Percentiles rank a stretch among this genome's conserved stretches.
phyloP scores from a whole-genome alignment of 2,113 vertebrate species.

The Oncorhynchus gorbuscha region DNA sequence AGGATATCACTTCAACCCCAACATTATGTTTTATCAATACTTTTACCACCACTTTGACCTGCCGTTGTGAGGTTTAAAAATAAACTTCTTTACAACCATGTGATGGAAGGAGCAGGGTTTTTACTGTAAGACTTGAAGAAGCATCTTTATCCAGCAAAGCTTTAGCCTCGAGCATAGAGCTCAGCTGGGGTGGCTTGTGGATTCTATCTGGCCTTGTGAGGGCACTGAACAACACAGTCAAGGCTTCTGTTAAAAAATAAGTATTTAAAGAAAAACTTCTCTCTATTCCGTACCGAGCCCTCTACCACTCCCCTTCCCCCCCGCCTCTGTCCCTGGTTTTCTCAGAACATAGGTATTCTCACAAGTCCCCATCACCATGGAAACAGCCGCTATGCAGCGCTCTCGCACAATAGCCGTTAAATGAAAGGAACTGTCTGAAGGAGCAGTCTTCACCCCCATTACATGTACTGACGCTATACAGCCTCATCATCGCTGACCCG shows the following conservation, averaged over 20 bases:
- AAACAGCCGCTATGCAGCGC: slow-evolving; percentile 69
- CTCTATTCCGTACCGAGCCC: neutral
- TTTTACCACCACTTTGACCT: neutral
- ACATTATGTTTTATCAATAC: neutral
- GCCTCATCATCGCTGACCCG: slow-evolving; percentile 23
- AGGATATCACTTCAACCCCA: too few relatives aligned
- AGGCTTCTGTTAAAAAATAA: slow-evolving; percentile 13
- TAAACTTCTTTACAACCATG: neutral
- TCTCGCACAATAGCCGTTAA: slow-evolving; percentile 65
- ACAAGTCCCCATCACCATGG: slow-evolving; percentile 74
- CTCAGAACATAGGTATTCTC: slow-evolving; percentile 64
- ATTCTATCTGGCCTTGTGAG: slow-evolving; percentile 31
- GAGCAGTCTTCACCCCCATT: slow-evolving; percentile 50
- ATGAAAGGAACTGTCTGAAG: slow-evolving; percentile 66
- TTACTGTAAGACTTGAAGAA: neutral
- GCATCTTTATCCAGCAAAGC: slow-evolving; percentile 2
- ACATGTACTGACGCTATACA: neutral
- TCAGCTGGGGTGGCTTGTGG: neutral
- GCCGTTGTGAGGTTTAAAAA: neutral
- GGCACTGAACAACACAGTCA: slow-evolving; percentile 40
- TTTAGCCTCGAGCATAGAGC: slow-evolving; percentile 23
- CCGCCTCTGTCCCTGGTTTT: slow-evolving; percentile 60
- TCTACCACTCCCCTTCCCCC: slow-evolving; percentile 15
- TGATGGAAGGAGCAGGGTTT: neutral
- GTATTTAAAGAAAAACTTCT: slow-evolving; percentile 20